Conservation (phyloP, 2,113 vertebrate genomes). For the Grammomys dolichurus region DNA sequence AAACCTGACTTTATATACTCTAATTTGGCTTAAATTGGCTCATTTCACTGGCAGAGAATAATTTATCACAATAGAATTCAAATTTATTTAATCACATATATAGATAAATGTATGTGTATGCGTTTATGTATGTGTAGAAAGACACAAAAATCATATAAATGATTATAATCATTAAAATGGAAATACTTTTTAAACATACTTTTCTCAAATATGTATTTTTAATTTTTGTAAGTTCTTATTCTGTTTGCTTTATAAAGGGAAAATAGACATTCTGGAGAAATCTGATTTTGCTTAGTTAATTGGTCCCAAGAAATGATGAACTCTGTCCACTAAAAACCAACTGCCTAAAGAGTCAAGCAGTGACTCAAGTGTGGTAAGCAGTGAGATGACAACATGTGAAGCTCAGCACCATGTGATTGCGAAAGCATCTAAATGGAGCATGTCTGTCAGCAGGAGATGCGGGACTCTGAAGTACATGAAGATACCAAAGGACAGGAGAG, state of each 20-base stretch:
- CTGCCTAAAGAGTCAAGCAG: not conserved
- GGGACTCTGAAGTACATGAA: not conserved
- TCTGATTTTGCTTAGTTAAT: not conserved
- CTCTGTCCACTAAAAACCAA: not conserved
- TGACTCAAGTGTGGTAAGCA: not conserved
- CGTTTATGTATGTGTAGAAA: not conserved
- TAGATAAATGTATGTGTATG: not conserved
- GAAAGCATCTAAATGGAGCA: not conserved
- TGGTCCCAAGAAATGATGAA: conserved; percentile 35
- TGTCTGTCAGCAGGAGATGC: not conserved
- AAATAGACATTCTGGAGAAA: not conserved
- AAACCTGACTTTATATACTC: too few relatives aligned
- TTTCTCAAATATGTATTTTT: not conserved
- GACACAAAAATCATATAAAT: not conserved
- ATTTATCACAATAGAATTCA: not conserved
- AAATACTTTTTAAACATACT: not conserved
- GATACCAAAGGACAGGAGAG: not conserved
- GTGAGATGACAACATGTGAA: not conserved
- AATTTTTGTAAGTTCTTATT: not conserved
- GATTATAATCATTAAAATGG: conserved; percentile 45
- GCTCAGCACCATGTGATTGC: not conserved
- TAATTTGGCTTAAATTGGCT: too few relatives aligned
- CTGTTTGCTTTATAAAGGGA: not conserved
- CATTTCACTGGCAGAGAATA: too few relatives aligned
- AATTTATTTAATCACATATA: not conserved